phyloP scores from a whole-genome alignment of 2,797 vertebrate species.

The Hirundo rustica region DNA sequence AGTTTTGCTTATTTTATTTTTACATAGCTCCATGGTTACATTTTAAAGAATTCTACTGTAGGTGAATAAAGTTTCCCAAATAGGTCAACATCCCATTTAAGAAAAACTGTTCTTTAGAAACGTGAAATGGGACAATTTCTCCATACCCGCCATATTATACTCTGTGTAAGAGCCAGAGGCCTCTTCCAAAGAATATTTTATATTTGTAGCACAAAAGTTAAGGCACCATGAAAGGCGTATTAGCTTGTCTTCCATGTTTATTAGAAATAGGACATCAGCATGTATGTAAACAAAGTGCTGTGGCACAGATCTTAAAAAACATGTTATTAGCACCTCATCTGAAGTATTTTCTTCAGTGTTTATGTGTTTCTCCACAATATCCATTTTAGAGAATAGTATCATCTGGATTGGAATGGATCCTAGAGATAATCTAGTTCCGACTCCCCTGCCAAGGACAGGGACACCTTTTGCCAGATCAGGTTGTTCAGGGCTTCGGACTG shows the following conservation, averaged over 20 bases:
- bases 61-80: neutral
- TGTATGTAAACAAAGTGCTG: neutral
- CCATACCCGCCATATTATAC: fast-evolving
- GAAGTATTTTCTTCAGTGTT: neutral
- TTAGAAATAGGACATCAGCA: neutral
- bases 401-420: neutral
- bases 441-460: neutral
- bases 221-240: neutral
- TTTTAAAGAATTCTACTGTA: neutral
- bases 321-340: neutral
- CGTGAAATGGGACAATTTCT: neutral
- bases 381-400: neutral
- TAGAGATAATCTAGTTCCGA: neutral
- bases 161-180: neutral
- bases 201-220: neutral
- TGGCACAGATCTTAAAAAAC: neutral
- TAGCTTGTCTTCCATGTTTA: neutral
- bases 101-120: neutral
- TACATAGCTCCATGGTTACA: neutral
- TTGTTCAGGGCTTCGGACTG: neutral
- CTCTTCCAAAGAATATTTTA: neutral
- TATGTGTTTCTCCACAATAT: neutral
- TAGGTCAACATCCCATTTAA: neutral
- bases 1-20: neutral
- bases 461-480: neutral